These are phyloP conservation scores for Aplysina aerophoba DNA, from an alignment of 37 sponge, comb jelly and placozoan genomes.

Conservation along the genomic window DNA sequence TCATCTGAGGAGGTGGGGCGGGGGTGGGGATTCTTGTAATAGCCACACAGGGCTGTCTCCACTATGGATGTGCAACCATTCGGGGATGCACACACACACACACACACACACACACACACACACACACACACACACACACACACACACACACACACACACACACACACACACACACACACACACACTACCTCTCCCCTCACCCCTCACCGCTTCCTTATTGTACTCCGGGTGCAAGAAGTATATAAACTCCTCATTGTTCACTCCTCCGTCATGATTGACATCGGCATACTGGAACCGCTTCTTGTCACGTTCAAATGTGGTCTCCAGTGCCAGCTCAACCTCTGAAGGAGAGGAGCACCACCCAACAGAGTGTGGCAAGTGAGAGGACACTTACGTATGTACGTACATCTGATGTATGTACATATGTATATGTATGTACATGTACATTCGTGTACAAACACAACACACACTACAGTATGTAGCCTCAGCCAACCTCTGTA, in stretches of 20 bases:
- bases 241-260: neutral
- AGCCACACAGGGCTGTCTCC: neutral
- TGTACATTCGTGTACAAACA: neutral
- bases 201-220: slow-evolving; percentile 18
- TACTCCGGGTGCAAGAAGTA: slow-evolving; percentile 29
- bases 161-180: slow-evolving; percentile 17
- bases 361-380: neutral
- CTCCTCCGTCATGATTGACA: neutral
- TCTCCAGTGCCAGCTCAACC: slow-evolving; percentile 12
- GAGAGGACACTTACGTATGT: neutral
- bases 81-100: too few relatives aligned
- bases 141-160: too few relatives aligned
- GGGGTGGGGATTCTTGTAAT: neutral
- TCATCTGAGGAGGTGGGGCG: neutral
- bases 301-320: slow-evolving; percentile 14
- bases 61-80: too few relatives aligned
- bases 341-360: slow-evolving; percentile 4
- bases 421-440: neutral
- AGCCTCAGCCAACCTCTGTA: too few relatives aligned
- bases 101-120: too few relatives aligned
- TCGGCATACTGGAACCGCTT: slow-evolving; percentile 6
- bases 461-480: neutral
- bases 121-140: too few relatives aligned
- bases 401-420: too few relatives aligned
- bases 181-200: neutral